Evolutionary conservation across 2,113 vertebrate genomes (phyloP).

Genomic region (Sebastes schlegelii): DNA sequence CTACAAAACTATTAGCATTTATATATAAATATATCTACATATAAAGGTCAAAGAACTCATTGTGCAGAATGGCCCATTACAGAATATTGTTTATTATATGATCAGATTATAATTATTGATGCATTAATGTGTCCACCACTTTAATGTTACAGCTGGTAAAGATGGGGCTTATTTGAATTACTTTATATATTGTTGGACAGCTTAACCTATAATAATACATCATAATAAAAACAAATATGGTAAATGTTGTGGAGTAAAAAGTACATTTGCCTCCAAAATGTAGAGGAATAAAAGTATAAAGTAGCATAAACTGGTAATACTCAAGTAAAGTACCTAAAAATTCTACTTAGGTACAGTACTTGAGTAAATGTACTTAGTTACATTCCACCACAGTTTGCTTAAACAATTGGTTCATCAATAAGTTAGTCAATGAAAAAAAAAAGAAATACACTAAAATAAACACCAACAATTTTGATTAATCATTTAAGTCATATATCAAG

Average conservation of each 20-base stretch:
- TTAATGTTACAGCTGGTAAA: not conserved
- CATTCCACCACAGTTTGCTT: not conserved
- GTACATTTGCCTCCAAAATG: not conserved
- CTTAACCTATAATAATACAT: not conserved
- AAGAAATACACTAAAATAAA: not conserved
- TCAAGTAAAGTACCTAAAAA: not conserved
- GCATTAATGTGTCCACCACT: not conserved
- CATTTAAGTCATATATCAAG: not conserved
- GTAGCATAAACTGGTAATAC: not conserved
- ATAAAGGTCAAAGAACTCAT: not conserved
- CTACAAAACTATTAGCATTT: not conserved
- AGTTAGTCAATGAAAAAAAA: not conserved
- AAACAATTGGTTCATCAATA: not conserved
- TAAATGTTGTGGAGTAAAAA: not conserved
- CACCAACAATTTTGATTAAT: not conserved
- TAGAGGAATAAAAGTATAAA: not conserved
- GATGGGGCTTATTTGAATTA: not conserved
- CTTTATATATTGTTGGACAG: not conserved
- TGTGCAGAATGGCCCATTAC: not conserved
- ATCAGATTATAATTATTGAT: not conserved
- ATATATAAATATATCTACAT: too few relatives aligned
- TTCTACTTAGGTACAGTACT: not conserved
- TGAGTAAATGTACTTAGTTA: not conserved
- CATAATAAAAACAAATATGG: not conserved
- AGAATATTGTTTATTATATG: not conserved